Evolutionary conservation across 2,113 vertebrate genomes (phyloP), one percentile per base, ranked within the genome.

Genomic region (Motacilla alba): DNA sequence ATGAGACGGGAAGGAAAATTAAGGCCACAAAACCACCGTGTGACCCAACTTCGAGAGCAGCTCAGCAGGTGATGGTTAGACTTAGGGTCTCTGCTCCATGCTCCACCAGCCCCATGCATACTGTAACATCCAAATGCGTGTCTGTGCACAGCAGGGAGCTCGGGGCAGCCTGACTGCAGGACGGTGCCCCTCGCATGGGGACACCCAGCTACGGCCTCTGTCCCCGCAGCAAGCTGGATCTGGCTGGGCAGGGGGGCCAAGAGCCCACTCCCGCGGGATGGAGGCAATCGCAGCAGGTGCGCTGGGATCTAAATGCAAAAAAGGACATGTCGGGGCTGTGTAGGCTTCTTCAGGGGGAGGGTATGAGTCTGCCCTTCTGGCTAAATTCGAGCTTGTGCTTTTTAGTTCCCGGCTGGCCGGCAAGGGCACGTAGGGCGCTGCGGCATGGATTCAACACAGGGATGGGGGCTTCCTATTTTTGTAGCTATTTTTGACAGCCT

Each of bases 181-280:
- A 31, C 10, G 2, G 43, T 17, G 39, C 1, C 21, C 21, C 22
- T 21, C 0, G 3, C 21, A 3, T 3, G 46, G 60, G 30, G 72
- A 52, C 31, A 37, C 14, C 6, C 70, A 20, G 24, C 15, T 15
- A 58, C 52, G 33, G 21, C 3, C 26, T 52, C 19, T 5, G 11
- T 28, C 14, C 35, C 60, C 10, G 5, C 19, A 30, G 22, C 26
- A 8, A 15, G 11, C 35, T 11, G 23, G 53, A 59, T 31, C 28
- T 4, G 20, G 33, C 39, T 6, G 39, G 28, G 31, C 16, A 15
- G 10, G 2, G n/a, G 27, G 46, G 9, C 21, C 9, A 33, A 13
- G 7, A 41, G 20, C 6, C 15, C 49, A 4, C 6, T 46, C 10
- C 46, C 13, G 33, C 21, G 9, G 55, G n/a, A 46, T 13, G 50